phyloP scores from a whole-genome alignment of 2,113 vertebrate genomes.

The Scalopus aquaticus region DNA sequence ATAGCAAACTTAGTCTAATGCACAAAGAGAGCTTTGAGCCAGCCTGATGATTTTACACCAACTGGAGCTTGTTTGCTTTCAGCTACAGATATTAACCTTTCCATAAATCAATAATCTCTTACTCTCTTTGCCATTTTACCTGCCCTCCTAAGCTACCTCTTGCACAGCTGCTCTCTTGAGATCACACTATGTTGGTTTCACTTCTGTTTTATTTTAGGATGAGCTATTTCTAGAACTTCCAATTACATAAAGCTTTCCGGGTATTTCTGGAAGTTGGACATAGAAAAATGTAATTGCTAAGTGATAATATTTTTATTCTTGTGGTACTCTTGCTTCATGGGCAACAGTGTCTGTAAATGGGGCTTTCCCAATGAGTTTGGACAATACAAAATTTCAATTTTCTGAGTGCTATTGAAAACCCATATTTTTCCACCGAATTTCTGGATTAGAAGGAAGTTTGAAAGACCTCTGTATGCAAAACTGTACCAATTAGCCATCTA shows the following conservation, averaged over 20 bases:
- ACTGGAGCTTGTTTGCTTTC: not conserved
- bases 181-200: not conserved
- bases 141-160: not conserved
- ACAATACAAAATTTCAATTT: not conserved
- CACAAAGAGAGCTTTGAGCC: not conserved
- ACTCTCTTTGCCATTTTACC: not conserved
- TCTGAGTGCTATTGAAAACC: not conserved
- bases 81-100: not conserved
- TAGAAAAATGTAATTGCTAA: not conserved
- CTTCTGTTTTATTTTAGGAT: constrained; percentile 52
- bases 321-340: not conserved
- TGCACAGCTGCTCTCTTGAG: not conserved
- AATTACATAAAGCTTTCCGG: not conserved
- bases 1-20: not conserved
- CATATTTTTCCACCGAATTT: not conserved
- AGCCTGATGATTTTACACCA: not conserved
- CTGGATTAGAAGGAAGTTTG: not conserved
- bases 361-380: not conserved
- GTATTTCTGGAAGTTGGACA: not conserved
- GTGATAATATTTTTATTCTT: not conserved
- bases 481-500: not conserved
- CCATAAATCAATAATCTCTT: not conserved
- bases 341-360: not conserved
- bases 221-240: constrained; percentile 31
- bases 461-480: constrained; percentile 17